Percentiles rank a stretch among this genome's conserved stretches.
phyloP scores from a whole-genome alignment of 2,113 vertebrate genomes.

The Eolophus roseicapilla region DNA sequence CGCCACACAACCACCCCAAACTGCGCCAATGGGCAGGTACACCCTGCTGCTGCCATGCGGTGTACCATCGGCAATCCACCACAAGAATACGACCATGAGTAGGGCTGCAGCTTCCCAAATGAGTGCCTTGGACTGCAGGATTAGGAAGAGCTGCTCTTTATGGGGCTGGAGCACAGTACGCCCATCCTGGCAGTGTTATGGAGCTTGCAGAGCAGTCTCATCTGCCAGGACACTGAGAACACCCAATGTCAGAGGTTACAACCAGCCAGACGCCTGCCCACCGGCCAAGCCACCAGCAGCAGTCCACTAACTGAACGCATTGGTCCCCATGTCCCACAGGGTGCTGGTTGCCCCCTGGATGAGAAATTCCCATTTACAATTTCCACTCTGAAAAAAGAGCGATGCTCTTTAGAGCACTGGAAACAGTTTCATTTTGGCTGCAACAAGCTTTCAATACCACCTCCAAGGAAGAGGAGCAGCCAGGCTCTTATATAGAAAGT shows the following conservation, averaged over 20 bases:
- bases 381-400: conserved; percentile 32
- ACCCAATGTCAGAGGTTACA: background rate
- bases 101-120: background rate
- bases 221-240: background rate
- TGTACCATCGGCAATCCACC: background rate
- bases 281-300: background rate
- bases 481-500: background rate
- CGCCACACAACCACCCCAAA: background rate
- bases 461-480: conserved; percentile 14
- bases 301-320: background rate
- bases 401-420: conserved; percentile 31
- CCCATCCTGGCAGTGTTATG: background rate
- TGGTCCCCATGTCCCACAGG: background rate
- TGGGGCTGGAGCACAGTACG: background rate
- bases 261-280: background rate
- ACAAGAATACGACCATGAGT: background rate
- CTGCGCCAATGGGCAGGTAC: background rate
- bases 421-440: conserved; percentile 22
- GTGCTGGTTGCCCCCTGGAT: background rate
- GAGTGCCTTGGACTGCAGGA: background rate
- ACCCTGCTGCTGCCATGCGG: background rate
- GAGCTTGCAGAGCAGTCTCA: background rate
- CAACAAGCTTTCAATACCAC: background rate
- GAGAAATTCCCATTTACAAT: conserved; percentile 21
- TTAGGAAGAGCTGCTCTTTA: background rate